Evolutionary conservation across 2,113 vertebrate species (phyloP), one percentile per base, ranked within the genome.

Genomic region (Pseudorectes ferrugineus): DNA sequence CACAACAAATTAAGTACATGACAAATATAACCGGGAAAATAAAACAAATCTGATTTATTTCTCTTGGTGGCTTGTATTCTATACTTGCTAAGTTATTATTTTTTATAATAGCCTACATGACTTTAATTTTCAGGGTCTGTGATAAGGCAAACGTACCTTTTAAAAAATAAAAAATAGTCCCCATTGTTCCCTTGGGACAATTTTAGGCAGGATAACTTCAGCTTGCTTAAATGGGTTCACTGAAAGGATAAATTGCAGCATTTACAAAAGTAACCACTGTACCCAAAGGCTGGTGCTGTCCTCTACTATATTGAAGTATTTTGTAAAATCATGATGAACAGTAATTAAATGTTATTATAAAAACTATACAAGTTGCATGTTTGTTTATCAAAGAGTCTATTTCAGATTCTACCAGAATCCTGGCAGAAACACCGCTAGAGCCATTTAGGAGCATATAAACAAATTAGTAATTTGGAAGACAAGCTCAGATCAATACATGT

Each of bases 401-500:
- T 84, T 75, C 54, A 70, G 35, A 81, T 75, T 80, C 48, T 91
- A 45, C 10, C 45, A 67, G 54, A 66, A 81, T 58, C 46, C 61
- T 67, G 58, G 52, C 35, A 86, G 81, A 94, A 95, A 83, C 26
- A 6, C 1, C 0, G 1, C 38, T 63, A 87, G 26, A 93, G 42
- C 31, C 48, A 81, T 68, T 94, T 90, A 88, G 81, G 29, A 88
- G 62, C 38, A 48, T 40, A 73, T 29, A 92, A 91, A 87, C 73
- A 87, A 92, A 95, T 87, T 19, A 90, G 68, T 25, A 90, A 76
- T 88, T 89, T 73, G 36, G 80, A 89, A 92, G 82, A 91, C 66
- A 95, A 91, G 16, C 22, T 92, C 40, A 36, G 75, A 94, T 97
- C 92, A 93, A 87, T 93, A 66, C 19, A 51, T 67, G 71, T 82